A percentile compares a stretch with the other conserved stretches of the same genome.
Conservation (phyloP, 2,113 vertebrate species). For the Marmota flaviventris region DNA sequence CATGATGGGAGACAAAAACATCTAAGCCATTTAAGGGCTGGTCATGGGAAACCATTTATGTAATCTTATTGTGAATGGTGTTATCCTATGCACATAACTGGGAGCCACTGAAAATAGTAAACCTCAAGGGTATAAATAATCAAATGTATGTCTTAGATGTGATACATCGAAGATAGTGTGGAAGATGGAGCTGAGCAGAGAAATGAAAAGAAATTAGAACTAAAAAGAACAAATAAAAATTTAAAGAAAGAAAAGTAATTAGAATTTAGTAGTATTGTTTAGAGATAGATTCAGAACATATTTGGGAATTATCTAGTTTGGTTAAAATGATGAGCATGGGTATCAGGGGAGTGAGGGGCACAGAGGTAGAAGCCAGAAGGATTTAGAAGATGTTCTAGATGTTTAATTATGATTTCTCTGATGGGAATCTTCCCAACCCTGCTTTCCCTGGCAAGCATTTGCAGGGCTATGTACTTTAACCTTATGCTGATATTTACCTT, state of each 20-base stretch:
- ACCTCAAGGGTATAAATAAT: not conserved
- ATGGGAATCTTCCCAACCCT: conserved; percentile 35
- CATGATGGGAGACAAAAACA: not conserved
- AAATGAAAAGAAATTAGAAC: not conserved
- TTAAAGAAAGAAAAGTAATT: not conserved
- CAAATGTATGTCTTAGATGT: not conserved
- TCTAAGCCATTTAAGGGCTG: not conserved
- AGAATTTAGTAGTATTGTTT: not conserved
- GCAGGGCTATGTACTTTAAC: conserved; percentile 58
- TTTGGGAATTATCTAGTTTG: not conserved
- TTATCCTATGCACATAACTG: not conserved
- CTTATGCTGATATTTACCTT: conserved; percentile 58
- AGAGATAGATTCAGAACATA: not conserved
- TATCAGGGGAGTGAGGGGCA: conserved; percentile 15
- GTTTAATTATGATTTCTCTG: conserved; percentile 54
- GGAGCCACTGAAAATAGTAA: not conserved
- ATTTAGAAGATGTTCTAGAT: conserved; percentile 48
- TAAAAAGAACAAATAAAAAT: too few relatives aligned
- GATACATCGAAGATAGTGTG: not conserved
- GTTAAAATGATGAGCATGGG: not conserved
- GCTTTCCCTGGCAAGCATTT: conserved; percentile 69
- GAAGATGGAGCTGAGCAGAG: not conserved
- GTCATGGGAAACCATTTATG: not conserved
- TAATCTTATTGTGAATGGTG: not conserved
- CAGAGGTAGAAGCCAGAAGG: conserved; percentile 59